Base-by-base conservation (phyloP, 2,888 invertebrate species). In the Anodontia alba region DNA sequence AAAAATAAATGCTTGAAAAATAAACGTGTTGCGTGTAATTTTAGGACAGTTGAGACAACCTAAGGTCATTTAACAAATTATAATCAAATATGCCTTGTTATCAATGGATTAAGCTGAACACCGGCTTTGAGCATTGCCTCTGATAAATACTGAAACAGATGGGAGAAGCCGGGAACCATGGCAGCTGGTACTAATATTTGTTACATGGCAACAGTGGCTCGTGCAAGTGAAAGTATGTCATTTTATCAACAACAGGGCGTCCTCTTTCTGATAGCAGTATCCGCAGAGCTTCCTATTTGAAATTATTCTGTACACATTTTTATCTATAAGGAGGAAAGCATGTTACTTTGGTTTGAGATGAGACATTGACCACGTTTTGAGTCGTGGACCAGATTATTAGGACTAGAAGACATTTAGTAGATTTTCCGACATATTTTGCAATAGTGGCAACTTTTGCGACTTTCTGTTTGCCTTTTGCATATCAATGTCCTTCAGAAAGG, bases 141-240 rank as follows among this genome's bases (percentile, higher is more conserved):
- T 20, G 17, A 62, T 62, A 62, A 62, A 31, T 7, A 15, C 23
- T 33, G 23, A 29, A 57, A 57, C 29, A n/a, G n/a, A n/a, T 57
- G 8, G 1, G 57, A 3, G n/a, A 33, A 33, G 33, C 31, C 33
- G 62, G 62, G 62, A 20, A 12, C 12, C 62, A 31, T 17, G 1
- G 17, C 1, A 2, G 62, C 15, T 33, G 62, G 20, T 1, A 20
- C 12, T n/a, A 7, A 54, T 26, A 1, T 54, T 2, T 12, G 62
- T 62, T 62, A 33, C 62, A 62, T 62, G 33, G 62, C 31, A 62
- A 62, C 62, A 29, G 62, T 29, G 62, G 62, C 62, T 31, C 62
- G 62, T 62, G 62, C 62, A 20, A 62, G 62, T 62, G 62, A 62
- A 62, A 62, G 62, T 62, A 62, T 62, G 62, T 62, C 33, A 7